Percentiles rank a stretch among this genome's conserved stretches.
phyloP scores from a whole-genome alignment of 2,113 vertebrate species.

The Nettapus auritus region DNA sequence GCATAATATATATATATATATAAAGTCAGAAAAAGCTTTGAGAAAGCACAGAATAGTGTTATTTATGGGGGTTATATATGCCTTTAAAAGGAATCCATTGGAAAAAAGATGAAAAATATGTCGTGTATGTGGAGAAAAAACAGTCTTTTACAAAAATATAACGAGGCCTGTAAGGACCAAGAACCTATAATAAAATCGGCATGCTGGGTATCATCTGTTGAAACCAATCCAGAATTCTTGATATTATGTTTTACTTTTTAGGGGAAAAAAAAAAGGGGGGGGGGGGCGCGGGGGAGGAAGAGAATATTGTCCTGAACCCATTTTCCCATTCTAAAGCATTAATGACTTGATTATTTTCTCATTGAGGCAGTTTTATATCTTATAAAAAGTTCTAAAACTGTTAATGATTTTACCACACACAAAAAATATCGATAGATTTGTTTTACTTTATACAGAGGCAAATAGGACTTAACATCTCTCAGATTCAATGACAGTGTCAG shows the following conservation, averaged over 20 bases:
- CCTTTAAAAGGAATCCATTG: not conserved
- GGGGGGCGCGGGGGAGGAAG: no score
- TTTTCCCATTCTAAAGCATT: not conserved
- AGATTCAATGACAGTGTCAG: not conserved
- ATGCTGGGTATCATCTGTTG: not conserved
- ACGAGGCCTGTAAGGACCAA: not conserved
- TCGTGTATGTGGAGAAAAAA: not conserved
- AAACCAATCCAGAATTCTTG: not conserved
- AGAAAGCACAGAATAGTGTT: not conserved
- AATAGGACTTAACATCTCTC: not conserved
- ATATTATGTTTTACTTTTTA: not conserved
- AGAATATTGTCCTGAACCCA: not conserved
- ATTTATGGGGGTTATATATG: not conserved
- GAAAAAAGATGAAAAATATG: not conserved
- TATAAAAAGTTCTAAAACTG: not conserved
- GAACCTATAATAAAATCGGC: not conserved
- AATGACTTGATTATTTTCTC: not conserved
- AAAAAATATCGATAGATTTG: not conserved
- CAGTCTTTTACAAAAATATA: not conserved
- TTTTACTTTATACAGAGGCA: not conserved
- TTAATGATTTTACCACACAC: not conserved
- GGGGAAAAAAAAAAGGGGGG: fast-evolving
- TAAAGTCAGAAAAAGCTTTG: not conserved
- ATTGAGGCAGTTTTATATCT: not conserved
- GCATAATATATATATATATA: not conserved